phyloP scores from a whole-genome alignment of 2,888 invertebrate genomes.

The Trachelus stipa region DNA sequence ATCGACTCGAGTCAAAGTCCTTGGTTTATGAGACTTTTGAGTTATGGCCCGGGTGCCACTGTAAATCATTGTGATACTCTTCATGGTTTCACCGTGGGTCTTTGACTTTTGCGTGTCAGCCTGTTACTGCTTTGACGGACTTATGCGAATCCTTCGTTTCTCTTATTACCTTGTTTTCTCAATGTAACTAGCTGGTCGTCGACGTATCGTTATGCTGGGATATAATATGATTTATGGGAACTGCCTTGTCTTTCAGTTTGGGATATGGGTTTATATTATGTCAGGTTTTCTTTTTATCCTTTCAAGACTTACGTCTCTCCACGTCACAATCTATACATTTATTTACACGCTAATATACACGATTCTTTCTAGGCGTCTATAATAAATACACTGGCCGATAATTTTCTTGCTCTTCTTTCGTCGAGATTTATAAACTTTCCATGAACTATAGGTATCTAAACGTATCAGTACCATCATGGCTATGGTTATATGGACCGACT shows the following conservation, averaged over 20 bases:
- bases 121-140: neutral
- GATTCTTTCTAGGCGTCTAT: conserved; percentile 31
- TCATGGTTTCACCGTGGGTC: neutral
- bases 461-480: neutral
- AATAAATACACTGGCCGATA: conserved; percentile 28
- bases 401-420: conserved; percentile 15
- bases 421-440: neutral
- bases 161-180: neutral
- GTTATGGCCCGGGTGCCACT: conserved; percentile 15
- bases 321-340: conserved; percentile 57
- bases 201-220: neutral
- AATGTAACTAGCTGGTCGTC: neutral
- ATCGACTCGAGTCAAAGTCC: conserved; percentile 17
- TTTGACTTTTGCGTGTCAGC: conserved; percentile 2
- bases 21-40: conserved; percentile 11
- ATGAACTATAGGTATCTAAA: neutral
- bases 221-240: neutral
- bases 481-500: neutral
- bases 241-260: neutral
- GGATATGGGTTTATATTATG: neutral
- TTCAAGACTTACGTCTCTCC: conserved; percentile 1
- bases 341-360: conserved; percentile 66
- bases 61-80: conserved; percentile 13
- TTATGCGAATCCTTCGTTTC: neutral
- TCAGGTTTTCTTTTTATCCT: neutral